phyloP scores from a whole-genome alignment of 2,113 vertebrate species.

The Rissa tridactyla region DNA sequence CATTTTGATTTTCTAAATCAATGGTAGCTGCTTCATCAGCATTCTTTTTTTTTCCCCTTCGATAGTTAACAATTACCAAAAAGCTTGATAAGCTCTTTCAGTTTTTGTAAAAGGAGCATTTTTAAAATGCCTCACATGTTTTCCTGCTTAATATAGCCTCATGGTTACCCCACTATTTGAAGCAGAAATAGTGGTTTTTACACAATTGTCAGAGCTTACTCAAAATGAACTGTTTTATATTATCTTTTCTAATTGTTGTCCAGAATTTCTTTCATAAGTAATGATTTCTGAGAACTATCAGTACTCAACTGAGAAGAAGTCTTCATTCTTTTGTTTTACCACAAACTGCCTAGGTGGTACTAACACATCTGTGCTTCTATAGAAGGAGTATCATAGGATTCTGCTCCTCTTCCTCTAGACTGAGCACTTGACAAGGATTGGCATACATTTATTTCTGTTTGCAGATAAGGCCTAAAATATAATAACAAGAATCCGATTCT shows the following conservation, averaged over 20 bases:
- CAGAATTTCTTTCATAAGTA: neutral
- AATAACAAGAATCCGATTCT: neutral
- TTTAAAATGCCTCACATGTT: neutral
- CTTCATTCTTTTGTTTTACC: neutral
- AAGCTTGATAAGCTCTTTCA: neutral
- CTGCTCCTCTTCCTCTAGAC: neutral
- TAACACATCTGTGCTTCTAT: neutral
- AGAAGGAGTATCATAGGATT: neutral
- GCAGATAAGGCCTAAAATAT: neutral
- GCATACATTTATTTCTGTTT: neutral
- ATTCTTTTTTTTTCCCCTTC: neutral
- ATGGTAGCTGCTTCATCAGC: neutral
- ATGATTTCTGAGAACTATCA: neutral
- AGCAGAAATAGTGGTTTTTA: neutral
- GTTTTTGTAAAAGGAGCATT: neutral
- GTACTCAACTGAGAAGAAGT: neutral
- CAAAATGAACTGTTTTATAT: neutral
- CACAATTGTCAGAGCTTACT: neutral
- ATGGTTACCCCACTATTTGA: neutral
- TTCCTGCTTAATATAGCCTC: neutral
- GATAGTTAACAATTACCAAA: neutral
- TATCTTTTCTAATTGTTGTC: neutral
- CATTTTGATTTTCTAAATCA: neutral
- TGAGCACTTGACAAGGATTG: neutral
- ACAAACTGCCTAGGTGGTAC: neutral